A percentile compares a stretch with the other conserved stretches of the same genome.
Evolutionary conservation across 2,113 vertebrate genomes (phyloP).

Genomic region (Antechinus flavipes): DNA sequence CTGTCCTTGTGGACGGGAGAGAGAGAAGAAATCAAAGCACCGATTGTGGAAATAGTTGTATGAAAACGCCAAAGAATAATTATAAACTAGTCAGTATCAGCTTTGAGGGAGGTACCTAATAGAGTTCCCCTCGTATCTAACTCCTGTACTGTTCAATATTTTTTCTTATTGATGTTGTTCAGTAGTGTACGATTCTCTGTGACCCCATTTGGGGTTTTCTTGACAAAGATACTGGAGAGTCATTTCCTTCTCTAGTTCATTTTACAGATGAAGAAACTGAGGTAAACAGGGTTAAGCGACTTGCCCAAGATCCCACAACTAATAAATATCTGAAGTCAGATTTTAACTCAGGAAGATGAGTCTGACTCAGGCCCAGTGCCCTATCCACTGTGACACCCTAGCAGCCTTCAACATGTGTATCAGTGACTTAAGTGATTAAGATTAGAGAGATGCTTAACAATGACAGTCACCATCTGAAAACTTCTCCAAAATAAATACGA

Average conservation of each 20-base stretch:
- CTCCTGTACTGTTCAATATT: neutral
- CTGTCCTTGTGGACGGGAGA: neutral
- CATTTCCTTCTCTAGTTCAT: neutral
- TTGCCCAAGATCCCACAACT: neutral
- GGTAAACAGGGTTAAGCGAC: neutral
- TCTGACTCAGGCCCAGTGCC: neutral
- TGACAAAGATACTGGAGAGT: neutral
- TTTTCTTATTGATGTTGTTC: neutral
- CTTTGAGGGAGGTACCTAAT: neutral
- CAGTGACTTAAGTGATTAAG: neutral
- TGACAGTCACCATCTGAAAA: neutral
- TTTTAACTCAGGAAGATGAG: neutral
- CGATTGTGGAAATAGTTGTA: neutral
- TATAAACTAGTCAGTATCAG: neutral
- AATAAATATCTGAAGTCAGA: neutral
- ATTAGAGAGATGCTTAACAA: neutral
- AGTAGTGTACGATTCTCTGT: neutral
- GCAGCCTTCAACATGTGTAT: neutral
- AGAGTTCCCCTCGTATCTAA: neutral
- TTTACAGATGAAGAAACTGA: slow-evolving; percentile 18
- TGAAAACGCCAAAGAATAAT: neutral
- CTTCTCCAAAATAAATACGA: neutral
- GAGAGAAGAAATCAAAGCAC: neutral
- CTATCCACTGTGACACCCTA: neutral
- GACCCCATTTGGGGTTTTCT: neutral